Evolutionary conservation across 2,113 vertebrate genomes (phyloP), one percentile per base, ranked within the genome.

Genomic region (Eupsittula cactorum): DNA sequence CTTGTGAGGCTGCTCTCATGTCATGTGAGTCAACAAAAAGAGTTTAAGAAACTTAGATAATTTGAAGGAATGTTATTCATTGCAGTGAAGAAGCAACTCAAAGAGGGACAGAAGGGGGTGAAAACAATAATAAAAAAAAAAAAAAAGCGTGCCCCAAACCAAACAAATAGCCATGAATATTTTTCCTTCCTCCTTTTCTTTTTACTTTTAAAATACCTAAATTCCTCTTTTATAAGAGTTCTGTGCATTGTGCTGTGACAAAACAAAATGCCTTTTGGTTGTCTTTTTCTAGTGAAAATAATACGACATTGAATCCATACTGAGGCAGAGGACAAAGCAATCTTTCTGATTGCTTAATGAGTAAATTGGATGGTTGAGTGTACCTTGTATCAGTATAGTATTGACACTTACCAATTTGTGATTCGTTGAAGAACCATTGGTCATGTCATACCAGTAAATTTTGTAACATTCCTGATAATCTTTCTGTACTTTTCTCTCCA

Each of bases 1-100:
- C 50, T 94, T 96, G 39, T 11, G 13, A 96, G 59, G 57, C 35
- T 92, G 46, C 25, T 93, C 20, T 90, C 23, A 93, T 82, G 46
- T 88, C 76, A 42, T 65, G 11, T 52, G 53, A 52, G 69, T 96
- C 94, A 97, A 68, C 29, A 92, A 94, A 93, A 64, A 13, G 39
- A 76, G 79, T 78, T 92, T 89, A 69, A 96, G 64, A 52, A 93
- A 87, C 31, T 29, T 49, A 64, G 86, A 82, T 91, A 96, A 96
- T 95, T 93, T 80, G 86, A 95, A 92, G 31, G 68, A 97, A 85
- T 60, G 12, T 46, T 96, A 84, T 90, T 95, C 92, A 92, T 87
- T 92, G 57, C 23, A 93, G 39, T 33, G 53, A 92, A 81, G 35
- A 75, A 94, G 69, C 14, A 82, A 75, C 91, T 94, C 39, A 33